phyloP scores from a whole-genome alignment of 2,888 invertebrate genomes.

The Dendrolimus pini region DNA sequence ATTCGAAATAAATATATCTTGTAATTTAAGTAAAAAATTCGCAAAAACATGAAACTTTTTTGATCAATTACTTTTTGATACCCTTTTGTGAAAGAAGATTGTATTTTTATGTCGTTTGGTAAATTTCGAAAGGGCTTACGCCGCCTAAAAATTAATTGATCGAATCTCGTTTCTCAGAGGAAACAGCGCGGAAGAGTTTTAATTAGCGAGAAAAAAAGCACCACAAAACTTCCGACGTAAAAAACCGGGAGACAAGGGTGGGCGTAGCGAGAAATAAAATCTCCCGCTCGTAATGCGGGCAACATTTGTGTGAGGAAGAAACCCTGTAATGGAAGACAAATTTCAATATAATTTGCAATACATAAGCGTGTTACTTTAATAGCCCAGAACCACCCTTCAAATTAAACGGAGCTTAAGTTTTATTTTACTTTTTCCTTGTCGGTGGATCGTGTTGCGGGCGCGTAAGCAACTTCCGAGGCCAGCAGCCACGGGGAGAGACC shows the following conservation, averaged over 20 bases:
- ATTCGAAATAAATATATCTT: slow-evolving; percentile 15
- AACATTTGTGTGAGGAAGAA: slow-evolving; percentile 77
- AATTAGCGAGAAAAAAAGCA: slow-evolving; percentile 74
- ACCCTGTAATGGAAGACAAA: slow-evolving; percentile 77
- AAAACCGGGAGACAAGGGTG: slow-evolving; percentile 73
- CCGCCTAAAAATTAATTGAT: slow-evolving; percentile 74
- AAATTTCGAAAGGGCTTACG: slow-evolving; percentile 69
- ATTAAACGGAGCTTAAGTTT: slow-evolving; percentile 78
- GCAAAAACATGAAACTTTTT: slow-evolving; percentile 38
- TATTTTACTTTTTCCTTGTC: slow-evolving; percentile 73
- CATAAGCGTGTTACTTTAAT: slow-evolving; percentile 79
- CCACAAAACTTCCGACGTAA: slow-evolving; percentile 71
- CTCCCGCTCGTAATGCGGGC: slow-evolving; percentile 74
- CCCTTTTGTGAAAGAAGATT: slow-evolving; percentile 50
- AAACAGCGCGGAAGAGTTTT: slow-evolving; percentile 76
- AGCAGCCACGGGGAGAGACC: slow-evolving; percentile 32
- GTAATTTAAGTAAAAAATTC: slow-evolving; percentile 27
- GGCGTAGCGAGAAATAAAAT: slow-evolving; percentile 69
- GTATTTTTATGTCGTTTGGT: slow-evolving; percentile 59
- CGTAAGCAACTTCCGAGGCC: slow-evolving; percentile 36
- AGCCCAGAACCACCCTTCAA: slow-evolving; percentile 78
- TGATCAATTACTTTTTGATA: slow-evolving; percentile 64
- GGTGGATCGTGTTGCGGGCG: slow-evolving; percentile 54
- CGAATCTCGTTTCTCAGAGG: slow-evolving; percentile 71
- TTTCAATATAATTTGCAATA: slow-evolving; percentile 79